Evolutionary conservation across 2,797 vertebrate species (phyloP).

Genomic region (Tapirus indicus): DNA sequence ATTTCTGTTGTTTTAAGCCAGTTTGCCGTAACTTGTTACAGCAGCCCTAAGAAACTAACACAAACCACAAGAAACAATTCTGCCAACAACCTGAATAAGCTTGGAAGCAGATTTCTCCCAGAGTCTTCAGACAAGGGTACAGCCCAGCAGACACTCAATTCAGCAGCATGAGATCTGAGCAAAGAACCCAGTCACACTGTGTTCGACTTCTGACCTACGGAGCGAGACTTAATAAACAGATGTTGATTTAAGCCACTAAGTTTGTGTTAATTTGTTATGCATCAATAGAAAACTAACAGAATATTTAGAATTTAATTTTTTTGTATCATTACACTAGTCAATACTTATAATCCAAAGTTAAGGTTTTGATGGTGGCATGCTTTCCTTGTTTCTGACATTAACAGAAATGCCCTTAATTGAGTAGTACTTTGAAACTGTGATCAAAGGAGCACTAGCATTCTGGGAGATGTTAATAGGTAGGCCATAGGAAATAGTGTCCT

Average conservation of each 20-base stretch:
- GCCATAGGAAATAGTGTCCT: not conserved
- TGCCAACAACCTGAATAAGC: no score
- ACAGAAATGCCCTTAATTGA: not conserved
- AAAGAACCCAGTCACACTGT: no score
- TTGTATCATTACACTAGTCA: not conserved
- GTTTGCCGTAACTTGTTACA: not conserved
- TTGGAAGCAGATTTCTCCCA: no score
- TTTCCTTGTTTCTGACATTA: not conserved
- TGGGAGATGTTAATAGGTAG: not conserved
- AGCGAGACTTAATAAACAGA: not conserved
- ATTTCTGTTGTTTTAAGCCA: not conserved
- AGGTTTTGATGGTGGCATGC: not conserved
- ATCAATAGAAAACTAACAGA: not conserved
- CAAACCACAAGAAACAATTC: not conserved
- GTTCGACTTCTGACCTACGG: not conserved
- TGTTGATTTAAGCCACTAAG: not conserved
- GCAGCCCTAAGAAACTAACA: not conserved
- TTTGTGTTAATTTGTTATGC: not conserved
- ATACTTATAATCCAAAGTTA: not conserved
- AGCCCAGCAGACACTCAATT: not conserved
- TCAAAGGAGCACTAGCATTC: not conserved
- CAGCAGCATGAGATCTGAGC: fast-evolving
- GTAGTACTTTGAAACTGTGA: not conserved
- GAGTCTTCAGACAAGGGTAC: not conserved
- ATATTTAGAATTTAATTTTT: not conserved